Conservation (phyloP, 2,113 vertebrate genomes). For the Coryphaenoides rupestris region DNA sequence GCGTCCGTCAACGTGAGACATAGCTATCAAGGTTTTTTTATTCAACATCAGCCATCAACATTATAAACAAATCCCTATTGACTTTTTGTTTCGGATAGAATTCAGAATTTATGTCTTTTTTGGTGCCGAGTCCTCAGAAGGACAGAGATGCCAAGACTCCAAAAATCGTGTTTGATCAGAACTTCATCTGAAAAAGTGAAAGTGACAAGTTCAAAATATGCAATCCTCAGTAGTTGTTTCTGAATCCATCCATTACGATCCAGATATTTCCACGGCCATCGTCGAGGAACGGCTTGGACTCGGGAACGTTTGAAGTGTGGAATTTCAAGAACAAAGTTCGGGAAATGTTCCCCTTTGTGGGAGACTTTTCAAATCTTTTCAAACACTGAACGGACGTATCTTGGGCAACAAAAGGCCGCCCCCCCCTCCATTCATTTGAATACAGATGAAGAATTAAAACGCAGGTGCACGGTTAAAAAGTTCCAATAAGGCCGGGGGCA, state of each 20-base stretch:
- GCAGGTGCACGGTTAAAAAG: constrained; percentile 50
- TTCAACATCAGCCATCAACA: constrained; percentile 29
- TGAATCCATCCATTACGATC: constrained; percentile 25
- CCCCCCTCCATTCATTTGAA: constrained; percentile 57
- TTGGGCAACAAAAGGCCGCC: not conserved
- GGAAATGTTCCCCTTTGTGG: not conserved
- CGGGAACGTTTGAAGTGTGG: not conserved
- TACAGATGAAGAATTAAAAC: constrained; percentile 60
- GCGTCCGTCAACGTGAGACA: constrained; percentile 24
- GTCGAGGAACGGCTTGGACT: constrained; percentile 12
- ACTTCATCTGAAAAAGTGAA: constrained; percentile 36
- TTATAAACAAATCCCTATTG: constrained; percentile 32
- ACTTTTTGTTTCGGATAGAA: constrained; percentile 30
- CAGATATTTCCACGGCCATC: constrained; percentile 43
- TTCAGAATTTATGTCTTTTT: constrained; percentile 23
- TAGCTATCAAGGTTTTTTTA: constrained; percentile 30
- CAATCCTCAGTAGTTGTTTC: constrained; percentile 50
- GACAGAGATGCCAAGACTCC: constrained; percentile 24
- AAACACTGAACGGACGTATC: not conserved
- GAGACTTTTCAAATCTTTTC: constrained; percentile 4
- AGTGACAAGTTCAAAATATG: constrained; percentile 45
- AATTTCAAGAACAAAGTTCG: too few species aligned
- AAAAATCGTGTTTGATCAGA: constrained; percentile 43
- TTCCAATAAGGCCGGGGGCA: constrained; percentile 50
- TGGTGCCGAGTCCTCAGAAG: constrained; percentile 20